Evolutionary conservation across 1,140 invertebrate genomes (phyloP).

Genomic region (Heterodera carotae): DNA sequence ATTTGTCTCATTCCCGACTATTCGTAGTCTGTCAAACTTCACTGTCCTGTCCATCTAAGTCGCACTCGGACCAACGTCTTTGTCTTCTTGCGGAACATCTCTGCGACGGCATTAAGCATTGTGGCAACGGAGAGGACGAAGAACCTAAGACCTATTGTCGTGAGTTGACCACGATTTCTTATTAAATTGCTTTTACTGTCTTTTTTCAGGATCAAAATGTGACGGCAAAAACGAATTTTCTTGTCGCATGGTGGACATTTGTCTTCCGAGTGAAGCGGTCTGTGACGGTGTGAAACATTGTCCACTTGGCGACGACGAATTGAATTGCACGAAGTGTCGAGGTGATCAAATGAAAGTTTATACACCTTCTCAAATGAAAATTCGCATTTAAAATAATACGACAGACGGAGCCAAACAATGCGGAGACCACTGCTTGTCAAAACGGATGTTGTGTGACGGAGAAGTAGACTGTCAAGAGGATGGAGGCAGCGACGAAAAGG

Average conservation of each 20-base stretch:
- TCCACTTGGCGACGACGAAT: constrained; percentile 44
- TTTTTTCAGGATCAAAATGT: constrained; percentile 19
- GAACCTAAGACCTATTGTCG: constrained; percentile 37
- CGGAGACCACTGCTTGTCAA: constrained; percentile 39
- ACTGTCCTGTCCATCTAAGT: constrained; percentile 44
- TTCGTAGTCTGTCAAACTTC: constrained; percentile 38
- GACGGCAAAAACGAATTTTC: constrained; percentile 34
- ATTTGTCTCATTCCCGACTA: too few species aligned
- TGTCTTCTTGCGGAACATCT: constrained; percentile 41
- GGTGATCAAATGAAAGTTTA: too few species aligned
- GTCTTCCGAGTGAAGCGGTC: constrained; percentile 35
- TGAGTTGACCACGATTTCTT: constrained; percentile 21
- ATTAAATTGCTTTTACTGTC: background rate
- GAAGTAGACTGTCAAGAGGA: constrained; percentile 40
- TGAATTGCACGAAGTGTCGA: constrained; percentile 34
- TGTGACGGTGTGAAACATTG: constrained; percentile 53
- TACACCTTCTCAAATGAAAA: too few species aligned
- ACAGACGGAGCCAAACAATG: constrained; percentile 38
- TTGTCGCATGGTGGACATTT: constrained; percentile 35
- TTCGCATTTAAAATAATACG: background rate
- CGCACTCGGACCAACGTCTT: constrained; percentile 3
- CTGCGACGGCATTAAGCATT: constrained; percentile 43
- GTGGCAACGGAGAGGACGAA: constrained; percentile 46
- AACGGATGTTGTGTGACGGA: constrained; percentile 52
- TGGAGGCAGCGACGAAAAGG: constrained; percentile 42